phyloP scores from a whole-genome alignment of 2,113 vertebrate genomes.

The Cephalopterus ornatus region DNA sequence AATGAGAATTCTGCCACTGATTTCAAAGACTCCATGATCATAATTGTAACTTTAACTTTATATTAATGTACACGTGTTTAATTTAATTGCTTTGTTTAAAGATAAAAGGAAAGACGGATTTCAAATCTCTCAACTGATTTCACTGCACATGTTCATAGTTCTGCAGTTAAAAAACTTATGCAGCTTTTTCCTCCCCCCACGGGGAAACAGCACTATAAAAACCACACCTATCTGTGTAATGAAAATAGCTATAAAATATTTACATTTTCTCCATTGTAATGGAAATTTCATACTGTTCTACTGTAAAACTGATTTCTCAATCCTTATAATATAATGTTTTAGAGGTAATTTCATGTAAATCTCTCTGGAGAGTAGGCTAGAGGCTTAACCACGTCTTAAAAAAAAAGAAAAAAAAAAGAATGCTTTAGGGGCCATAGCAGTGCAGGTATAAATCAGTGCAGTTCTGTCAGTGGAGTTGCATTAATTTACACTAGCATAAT shows the following conservation, averaged over 20 bases:
- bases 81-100: conserved; percentile 61
- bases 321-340: conserved; percentile 4
- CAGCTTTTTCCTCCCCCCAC: conserved; percentile 37
- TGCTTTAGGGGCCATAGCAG: neutral
- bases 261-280: conserved; percentile 55
- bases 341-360: conserved; percentile 14
- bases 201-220: conserved; percentile 22
- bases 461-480: neutral
- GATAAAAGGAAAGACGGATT: conserved; percentile 54
- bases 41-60: conserved; percentile 46
- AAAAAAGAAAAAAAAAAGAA: neutral
- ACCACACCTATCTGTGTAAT: conserved; percentile 44
- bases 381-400: neutral
- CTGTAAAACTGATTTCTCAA: conserved; percentile 24
- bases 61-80: conserved; percentile 57
- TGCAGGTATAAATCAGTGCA: neutral
- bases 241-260: conserved; percentile 56
- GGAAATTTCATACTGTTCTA: conserved; percentile 24
- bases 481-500: neutral
- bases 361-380: neutral
- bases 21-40: conserved; percentile 46
- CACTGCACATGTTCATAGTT: conserved; percentile 24
- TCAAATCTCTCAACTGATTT: conserved; percentile 52
- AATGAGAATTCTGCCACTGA: conserved; percentile 54
- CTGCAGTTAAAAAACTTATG: neutral